phyloP scores from a whole-genome alignment of 2,113 vertebrate genomes.

The Mola mola region DNA sequence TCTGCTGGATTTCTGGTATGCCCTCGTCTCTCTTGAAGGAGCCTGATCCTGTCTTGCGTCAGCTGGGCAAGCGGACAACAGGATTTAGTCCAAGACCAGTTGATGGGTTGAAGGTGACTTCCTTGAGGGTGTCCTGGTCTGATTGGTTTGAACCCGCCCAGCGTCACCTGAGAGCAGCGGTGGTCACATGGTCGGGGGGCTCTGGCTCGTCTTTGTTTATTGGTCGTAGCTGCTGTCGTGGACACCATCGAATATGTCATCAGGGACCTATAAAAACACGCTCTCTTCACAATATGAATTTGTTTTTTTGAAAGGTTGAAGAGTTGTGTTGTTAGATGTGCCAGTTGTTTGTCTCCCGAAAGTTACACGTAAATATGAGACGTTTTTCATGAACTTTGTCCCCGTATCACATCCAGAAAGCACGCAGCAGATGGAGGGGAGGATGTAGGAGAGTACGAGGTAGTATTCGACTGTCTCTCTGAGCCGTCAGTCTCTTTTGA shows the following conservation, averaged over 20 bases:
- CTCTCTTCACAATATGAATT: background rate
- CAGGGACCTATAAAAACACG: slow-evolving; percentile 1
- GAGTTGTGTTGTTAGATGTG: slow-evolving; percentile 3
- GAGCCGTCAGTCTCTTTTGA: slow-evolving; percentile 9
- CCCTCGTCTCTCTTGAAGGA: slow-evolving; percentile 5
- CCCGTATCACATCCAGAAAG: background rate
- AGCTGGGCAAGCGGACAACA: slow-evolving; percentile 3
- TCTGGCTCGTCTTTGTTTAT: slow-evolving; percentile 25
- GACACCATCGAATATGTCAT: slow-evolving; percentile 1
- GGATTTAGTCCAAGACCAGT: slow-evolving; percentile 1
- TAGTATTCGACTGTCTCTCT: slow-evolving; percentile 20
- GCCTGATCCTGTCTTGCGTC: slow-evolving; percentile 13
- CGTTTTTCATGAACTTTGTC: too few species aligned
- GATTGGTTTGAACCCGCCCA: slow-evolving; percentile 1
- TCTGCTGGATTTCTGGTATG: slow-evolving; percentile 6
- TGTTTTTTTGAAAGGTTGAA: background rate
- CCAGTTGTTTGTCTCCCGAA: background rate
- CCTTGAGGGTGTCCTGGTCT: background rate
- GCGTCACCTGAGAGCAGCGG: slow-evolving; percentile 15
- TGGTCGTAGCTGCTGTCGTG: slow-evolving; percentile 39
- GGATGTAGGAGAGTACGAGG: background rate
- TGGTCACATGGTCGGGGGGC: slow-evolving; percentile 1
- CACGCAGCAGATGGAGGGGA: slow-evolving; percentile 5
- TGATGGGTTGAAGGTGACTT: background rate
- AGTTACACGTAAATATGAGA: background rate